Percentiles rank a stretch among this genome's conserved stretches.
phyloP scores from a whole-genome alignment of 2,888 invertebrate genomes.

The Macrophya alboannulata region DNA sequence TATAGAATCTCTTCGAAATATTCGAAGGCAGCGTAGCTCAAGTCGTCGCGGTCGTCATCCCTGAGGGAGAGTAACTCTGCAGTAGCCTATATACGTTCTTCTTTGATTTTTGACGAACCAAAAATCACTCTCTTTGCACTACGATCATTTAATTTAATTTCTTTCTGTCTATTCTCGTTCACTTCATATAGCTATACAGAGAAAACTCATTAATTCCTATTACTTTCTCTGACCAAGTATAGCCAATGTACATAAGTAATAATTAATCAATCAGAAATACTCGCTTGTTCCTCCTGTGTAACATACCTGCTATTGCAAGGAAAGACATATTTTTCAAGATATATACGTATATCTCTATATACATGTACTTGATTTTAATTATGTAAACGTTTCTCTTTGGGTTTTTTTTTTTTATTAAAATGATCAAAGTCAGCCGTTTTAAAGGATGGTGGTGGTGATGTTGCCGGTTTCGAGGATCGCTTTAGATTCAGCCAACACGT shows the following conservation, averaged over 20 bases:
- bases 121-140: neutral
- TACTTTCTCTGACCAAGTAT: too few species aligned
- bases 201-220: too few species aligned
- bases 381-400: conserved; percentile 34
- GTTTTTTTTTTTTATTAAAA: conserved; percentile 31
- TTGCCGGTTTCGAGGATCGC: neutral
- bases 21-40: neutral
- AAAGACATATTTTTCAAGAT: neutral
- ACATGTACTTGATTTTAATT: neutral
- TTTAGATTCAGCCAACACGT: conserved; percentile 8
- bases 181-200: too few species aligned
- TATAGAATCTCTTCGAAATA: conserved; percentile 19
- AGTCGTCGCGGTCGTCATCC: neutral
- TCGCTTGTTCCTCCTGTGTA: neutral
- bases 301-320: neutral
- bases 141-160: too few species aligned
- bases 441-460: neutral
- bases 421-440: conserved; percentile 42
- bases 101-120: neutral
- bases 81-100: neutral
- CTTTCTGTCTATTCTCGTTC: too few species aligned
- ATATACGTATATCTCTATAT: neutral
- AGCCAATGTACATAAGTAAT: too few species aligned
- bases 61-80: neutral
- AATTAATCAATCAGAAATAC: too few species aligned